These are phyloP conservation scores for Bufotes viridis DNA, from an alignment of 2,797 vertebrate species.

Conservation along the genomic window DNA sequence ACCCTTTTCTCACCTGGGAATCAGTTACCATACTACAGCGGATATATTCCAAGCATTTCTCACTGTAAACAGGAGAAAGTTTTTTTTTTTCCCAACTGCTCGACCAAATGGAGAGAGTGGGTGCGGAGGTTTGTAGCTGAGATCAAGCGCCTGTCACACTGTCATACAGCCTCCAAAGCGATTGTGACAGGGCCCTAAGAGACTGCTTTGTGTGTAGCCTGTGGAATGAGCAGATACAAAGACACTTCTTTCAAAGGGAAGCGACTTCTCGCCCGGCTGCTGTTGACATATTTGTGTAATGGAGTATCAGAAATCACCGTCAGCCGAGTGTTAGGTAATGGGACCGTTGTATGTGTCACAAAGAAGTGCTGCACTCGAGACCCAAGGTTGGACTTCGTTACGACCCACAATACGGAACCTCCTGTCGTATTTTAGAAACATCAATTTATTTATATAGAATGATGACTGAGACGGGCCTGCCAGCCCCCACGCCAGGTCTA, in stretches of 20 bases:
- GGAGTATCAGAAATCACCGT: neutral
- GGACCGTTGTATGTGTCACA: slow-evolving; percentile 11
- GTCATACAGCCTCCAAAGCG: slow-evolving; percentile 30
- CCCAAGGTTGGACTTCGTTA: neutral
- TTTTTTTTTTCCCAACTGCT: slow-evolving; percentile 17
- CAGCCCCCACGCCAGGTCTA: no score
- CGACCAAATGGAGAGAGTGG: slow-evolving; percentile 20
- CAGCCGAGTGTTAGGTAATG: slow-evolving; percentile 1
- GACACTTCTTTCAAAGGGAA: slow-evolving; percentile 15
- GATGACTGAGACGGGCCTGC: no score
- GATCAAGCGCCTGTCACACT: slow-evolving; percentile 51
- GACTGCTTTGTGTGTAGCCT: slow-evolving; percentile 39
- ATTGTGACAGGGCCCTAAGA: slow-evolving; percentile 42
- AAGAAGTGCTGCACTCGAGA: neutral
- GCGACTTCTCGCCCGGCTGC: slow-evolving; percentile 8
- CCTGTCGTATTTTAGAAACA: neutral
- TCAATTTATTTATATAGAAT: neutral
- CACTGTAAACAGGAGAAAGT: neutral
- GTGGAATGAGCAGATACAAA: slow-evolving; percentile 36
- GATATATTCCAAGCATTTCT: neutral
- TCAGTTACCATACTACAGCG: neutral
- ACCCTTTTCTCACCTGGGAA: neutral
- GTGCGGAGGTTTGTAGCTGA: slow-evolving; percentile 29
- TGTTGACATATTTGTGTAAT: slow-evolving; percentile 7
- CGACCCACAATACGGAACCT: neutral